These are phyloP conservation scores for Rhinoraja longicauda DNA, from an alignment of 2,797 vertebrate genomes.

Conservation along the genomic window DNA sequence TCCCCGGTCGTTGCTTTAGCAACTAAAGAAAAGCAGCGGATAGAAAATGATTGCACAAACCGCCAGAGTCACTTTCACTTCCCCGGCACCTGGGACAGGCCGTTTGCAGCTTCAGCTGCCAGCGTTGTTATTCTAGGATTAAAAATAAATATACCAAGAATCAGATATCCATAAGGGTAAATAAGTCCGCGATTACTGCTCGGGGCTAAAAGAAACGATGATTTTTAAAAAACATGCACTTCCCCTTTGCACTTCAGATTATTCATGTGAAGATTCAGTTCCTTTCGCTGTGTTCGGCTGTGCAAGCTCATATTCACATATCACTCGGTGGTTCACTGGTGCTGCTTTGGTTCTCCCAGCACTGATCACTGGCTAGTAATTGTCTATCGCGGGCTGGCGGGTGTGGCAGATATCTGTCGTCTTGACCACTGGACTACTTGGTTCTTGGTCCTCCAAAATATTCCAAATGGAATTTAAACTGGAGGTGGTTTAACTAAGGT, in stretches of 20 bases:
- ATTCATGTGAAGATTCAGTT: not conserved
- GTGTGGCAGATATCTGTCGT: no score
- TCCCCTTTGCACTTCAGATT: not conserved
- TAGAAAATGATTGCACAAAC: not conserved
- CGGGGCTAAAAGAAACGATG: not conserved
- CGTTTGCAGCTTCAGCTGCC: constrained; percentile 23
- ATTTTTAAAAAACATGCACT: not conserved
- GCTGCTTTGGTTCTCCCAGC: not conserved
- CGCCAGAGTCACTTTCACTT: constrained; percentile 24
- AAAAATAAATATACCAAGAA: constrained; percentile 28
- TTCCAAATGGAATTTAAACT: no score
- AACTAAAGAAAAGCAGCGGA: not conserved
- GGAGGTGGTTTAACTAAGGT: no score
- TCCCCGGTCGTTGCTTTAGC: constrained; percentile 27
- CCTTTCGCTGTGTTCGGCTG: no score
- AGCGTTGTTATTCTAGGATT: not conserved
- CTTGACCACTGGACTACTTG: no score
- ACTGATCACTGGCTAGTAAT: not conserved
- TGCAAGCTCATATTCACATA: no score
- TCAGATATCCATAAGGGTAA: not conserved
- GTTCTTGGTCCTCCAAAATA: no score
- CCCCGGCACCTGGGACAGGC: constrained; percentile 26
- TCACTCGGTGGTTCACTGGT: no score
- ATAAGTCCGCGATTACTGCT: not conserved
- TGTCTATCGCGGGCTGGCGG: not conserved